Conservation (phyloP, 92 coral and sea anemone species). For the Epizoanthus ramosus region DNA sequence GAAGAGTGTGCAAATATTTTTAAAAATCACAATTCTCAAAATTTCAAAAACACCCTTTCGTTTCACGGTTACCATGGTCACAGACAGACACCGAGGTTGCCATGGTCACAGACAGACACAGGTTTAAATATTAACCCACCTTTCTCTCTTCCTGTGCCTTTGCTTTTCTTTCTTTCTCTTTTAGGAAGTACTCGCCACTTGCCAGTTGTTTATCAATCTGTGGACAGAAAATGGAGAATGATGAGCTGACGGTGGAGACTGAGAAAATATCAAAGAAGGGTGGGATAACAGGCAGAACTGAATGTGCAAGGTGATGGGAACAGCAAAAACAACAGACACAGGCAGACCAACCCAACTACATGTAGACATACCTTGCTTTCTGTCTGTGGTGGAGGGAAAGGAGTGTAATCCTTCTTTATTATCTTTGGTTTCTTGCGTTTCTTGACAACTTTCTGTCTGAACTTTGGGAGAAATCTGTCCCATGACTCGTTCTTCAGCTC, state of each 20-base stretch:
- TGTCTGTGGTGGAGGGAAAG: constrained; percentile 95
- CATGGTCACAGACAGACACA: neutral
- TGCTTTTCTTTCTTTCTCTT: constrained; percentile 85
- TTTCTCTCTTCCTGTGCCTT: constrained; percentile 80
- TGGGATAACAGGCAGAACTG: too few relatives aligned
- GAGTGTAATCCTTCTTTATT: constrained; percentile 85
- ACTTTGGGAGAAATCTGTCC: constrained; percentile 98
- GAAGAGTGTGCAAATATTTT: too few relatives aligned
- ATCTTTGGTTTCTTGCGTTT: constrained; percentile 78
- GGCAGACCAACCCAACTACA: neutral
- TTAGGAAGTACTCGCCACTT: constrained; percentile 95
- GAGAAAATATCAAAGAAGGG: too few relatives aligned
- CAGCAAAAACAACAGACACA: neutral
- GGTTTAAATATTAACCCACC: constrained; percentile 37
- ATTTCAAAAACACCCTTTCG: too few relatives aligned
- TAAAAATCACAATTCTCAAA: too few relatives aligned
- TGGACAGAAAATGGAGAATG: neutral
- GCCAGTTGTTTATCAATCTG: constrained; percentile 97
- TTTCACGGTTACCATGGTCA: too few relatives aligned
- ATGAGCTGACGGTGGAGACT: too few relatives aligned
- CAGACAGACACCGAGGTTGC: too few relatives aligned
- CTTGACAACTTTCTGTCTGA: constrained; percentile 76
- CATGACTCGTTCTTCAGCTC: constrained; percentile 91
- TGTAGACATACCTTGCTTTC: constrained; percentile 87
- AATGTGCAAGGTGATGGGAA: neutral